A percentile compares a stretch with the other conserved stretches of the same genome.
Evolutionary conservation across 2,888 invertebrate species (phyloP).

Genomic region (Drosophila anomalipes): DNA sequence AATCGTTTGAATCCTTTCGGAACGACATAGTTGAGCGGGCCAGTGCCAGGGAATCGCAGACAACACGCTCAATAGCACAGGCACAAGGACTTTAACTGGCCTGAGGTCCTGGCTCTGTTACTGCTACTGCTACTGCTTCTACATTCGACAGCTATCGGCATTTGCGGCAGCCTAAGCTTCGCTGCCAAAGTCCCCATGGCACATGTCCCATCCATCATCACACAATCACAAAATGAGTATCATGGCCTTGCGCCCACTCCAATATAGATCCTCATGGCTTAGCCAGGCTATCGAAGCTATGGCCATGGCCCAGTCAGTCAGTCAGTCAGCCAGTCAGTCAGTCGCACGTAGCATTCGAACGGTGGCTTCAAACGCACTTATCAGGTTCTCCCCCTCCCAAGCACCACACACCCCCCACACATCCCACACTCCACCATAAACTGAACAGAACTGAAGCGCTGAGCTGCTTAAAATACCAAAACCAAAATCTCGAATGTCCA

Average conservation of each 20-base stretch:
- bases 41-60: conserved; percentile 16
- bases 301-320: conserved; percentile 57
- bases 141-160: conserved; percentile 65
- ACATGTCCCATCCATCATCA: conserved; percentile 82
- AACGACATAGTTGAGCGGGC: conserved; percentile 73
- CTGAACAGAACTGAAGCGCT: conserved; percentile 42
- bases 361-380: conserved; percentile 80
- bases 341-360: conserved; percentile 74
- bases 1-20: conserved; percentile 76
- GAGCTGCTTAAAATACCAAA: conserved; percentile 80
- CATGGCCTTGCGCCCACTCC: conserved; percentile 46
- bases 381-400: conserved; percentile 57
- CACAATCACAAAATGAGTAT: conserved; percentile 82
- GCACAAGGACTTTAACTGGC: conserved; percentile 62
- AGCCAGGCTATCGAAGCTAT: conserved; percentile 21
- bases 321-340: conserved; percentile 18
- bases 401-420: conserved; percentile 34
- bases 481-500: conserved; percentile 82
- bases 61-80: conserved; percentile 62
- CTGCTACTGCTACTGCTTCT: conserved; percentile 10
- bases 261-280: conserved; percentile 20
- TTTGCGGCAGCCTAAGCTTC: conserved; percentile 50
- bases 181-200: conserved; percentile 52
- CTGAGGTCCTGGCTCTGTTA: conserved; percentile 35
- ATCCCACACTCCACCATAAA: conserved; percentile 43